Conservation (phyloP, 2,888 invertebrate species). For the Chelonus formosanus region DNA sequence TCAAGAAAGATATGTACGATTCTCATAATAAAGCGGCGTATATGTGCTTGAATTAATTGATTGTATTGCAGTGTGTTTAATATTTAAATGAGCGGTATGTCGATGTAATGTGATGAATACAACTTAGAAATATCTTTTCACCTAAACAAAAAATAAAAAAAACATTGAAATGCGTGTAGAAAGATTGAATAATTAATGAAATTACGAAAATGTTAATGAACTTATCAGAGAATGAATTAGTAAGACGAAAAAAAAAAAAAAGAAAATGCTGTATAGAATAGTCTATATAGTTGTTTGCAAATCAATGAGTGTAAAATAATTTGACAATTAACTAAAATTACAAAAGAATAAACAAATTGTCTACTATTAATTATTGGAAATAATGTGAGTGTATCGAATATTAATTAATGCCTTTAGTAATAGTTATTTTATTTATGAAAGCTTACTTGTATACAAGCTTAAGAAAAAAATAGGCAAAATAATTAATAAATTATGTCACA, state of each 20-base stretch:
- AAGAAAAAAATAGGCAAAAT: slow-evolving; percentile 3
- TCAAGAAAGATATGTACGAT: slow-evolving; percentile 28
- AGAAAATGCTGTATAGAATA: no score
- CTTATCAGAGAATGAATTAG: slow-evolving; percentile 17
- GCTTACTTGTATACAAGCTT: slow-evolving; percentile 43
- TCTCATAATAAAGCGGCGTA: slow-evolving; percentile 46
- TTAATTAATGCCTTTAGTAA: slow-evolving; percentile 37
- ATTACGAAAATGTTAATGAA: slow-evolving; percentile 6
- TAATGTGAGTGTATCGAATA: slow-evolving; percentile 33
- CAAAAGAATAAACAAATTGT: slow-evolving; percentile 22
- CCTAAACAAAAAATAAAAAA: slow-evolving; percentile 36
- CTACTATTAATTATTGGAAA: slow-evolving; percentile 22
- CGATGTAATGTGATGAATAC: slow-evolving; percentile 26
- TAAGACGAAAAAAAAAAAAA: background rate
- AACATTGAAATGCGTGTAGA: slow-evolving; percentile 28
- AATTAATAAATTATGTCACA: no score
- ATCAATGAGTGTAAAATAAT: no score
- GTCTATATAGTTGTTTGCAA: no score
- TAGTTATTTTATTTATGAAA: slow-evolving; percentile 42
- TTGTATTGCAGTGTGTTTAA: slow-evolving; percentile 57
- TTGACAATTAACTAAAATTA: no score
- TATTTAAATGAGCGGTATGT: slow-evolving; percentile 41
- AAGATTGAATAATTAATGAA: background rate
- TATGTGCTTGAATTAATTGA: slow-evolving; percentile 56
- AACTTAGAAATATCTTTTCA: no score